Percentiles rank a stretch among this genome's conserved stretches.
phyloP scores from a whole-genome alignment of 2,113 vertebrate species.

The Thryonomys swinderianus region DNA sequence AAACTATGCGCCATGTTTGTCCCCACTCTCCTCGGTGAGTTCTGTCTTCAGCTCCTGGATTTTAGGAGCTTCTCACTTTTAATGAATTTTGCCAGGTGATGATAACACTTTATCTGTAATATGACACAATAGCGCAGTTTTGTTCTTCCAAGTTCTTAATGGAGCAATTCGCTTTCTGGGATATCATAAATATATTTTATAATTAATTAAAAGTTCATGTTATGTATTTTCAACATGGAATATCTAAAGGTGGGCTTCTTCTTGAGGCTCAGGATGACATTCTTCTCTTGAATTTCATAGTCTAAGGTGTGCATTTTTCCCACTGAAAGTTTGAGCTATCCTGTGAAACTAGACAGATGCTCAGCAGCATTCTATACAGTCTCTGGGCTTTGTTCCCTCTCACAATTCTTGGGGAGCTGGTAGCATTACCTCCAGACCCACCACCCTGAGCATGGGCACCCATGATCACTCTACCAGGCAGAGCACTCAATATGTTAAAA shows the following conservation, averaged over 20 bases:
- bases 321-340: background rate
- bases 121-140: background rate
- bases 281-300: background rate
- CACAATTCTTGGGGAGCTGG: background rate
- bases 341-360: background rate
- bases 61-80: background rate
- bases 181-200: conserved; percentile 6
- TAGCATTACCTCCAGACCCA: background rate
- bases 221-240: background rate
- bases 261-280: background rate
- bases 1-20: rapidly evolving
- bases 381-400: background rate
- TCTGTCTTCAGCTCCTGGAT: background rate
- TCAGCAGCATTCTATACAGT: background rate
- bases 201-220: background rate
- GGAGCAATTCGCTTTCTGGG: background rate
- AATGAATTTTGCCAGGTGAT: background rate
- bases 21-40: rapidly evolving
- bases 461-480: background rate
- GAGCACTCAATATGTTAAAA: background rate
- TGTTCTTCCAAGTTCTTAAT: background rate
- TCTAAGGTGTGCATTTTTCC: background rate
- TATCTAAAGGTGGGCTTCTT: background rate
- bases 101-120: background rate
- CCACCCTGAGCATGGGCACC: background rate